Evolutionary conservation across 1,140 invertebrate genomes (phyloP).

Genomic region (Drosophila insularis): DNA sequence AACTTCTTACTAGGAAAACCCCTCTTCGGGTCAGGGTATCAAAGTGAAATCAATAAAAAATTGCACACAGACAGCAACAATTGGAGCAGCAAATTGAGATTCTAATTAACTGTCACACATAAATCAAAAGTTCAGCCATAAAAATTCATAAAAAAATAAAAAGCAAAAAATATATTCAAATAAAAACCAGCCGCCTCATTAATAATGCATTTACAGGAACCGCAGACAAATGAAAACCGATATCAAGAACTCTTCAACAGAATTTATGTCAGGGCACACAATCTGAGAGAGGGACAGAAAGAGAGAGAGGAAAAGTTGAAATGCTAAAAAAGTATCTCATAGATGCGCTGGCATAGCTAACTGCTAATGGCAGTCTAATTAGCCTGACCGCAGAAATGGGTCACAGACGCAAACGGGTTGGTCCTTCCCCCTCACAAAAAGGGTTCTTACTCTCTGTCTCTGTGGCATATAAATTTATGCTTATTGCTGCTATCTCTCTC

Average conservation of each 20-base stretch:
- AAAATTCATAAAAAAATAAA: conserved; percentile 27
- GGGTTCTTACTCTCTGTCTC: conserved; percentile 29
- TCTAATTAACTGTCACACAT: conserved; percentile 72
- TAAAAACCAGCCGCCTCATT: conserved; percentile 57
- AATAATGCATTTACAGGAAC: conserved; percentile 71
- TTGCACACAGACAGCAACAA: conserved; percentile 29
- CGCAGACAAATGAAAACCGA: conserved; percentile 58
- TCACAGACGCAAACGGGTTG: background rate
- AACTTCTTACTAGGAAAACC: no score
- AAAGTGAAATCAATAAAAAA: conserved; percentile 11
- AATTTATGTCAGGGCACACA: conserved; percentile 56
- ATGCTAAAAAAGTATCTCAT: conserved; percentile 38
- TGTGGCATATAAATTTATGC: conserved; percentile 65
- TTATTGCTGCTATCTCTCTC: conserved; percentile 35
- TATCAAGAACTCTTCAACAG: conserved; percentile 48
- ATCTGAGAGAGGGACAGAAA: conserved; percentile 29
- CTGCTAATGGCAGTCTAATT: conserved; percentile 78
- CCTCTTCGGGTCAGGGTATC: background rate
- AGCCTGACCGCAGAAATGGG: conserved; percentile 57
- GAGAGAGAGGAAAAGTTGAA: conserved; percentile 10
- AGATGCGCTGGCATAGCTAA: conserved; percentile 46
- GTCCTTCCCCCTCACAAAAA: conserved; percentile 16
- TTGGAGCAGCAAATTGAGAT: conserved; percentile 56
- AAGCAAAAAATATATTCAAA: conserved; percentile 30
- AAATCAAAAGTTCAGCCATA: conserved; percentile 53